These are phyloP conservation scores for Calyptomena viridis DNA, from an alignment of 2,113 vertebrate genomes.

Conservation along the genomic window DNA sequence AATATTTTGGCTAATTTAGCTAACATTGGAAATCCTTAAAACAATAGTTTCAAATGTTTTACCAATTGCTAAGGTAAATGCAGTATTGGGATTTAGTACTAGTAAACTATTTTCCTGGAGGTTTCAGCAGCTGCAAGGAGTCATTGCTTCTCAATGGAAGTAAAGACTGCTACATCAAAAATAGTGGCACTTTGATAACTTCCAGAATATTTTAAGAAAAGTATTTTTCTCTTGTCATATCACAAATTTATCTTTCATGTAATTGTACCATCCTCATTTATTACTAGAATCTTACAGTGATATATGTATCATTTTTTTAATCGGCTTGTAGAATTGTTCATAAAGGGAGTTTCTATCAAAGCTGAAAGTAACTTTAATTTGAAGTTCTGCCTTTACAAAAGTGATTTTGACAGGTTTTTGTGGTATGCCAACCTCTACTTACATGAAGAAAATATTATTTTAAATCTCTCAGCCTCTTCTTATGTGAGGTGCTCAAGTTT, in stretches of 20 bases:
- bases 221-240: background rate
- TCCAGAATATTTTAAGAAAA: background rate
- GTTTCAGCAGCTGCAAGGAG: background rate
- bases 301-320: background rate
- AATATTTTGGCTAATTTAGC: background rate
- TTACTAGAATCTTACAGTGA: background rate
- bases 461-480: background rate
- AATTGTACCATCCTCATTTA: background rate
- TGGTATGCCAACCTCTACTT: background rate
- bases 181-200: background rate
- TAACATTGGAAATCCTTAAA: background rate
- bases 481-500: background rate
- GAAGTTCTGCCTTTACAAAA: background rate
- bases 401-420: background rate
- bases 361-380: background rate
- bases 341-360: background rate
- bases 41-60: background rate
- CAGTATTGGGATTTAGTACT: background rate
- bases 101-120: background rate
- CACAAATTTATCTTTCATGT: background rate
- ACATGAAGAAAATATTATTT: background rate
- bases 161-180: background rate
- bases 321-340: background rate
- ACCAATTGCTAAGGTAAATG: background rate
- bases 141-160: background rate